Evolutionary conservation across 2,888 invertebrate species (phyloP), one percentile per base, ranked within the genome.

Genomic region (Patella depressa): DNA sequence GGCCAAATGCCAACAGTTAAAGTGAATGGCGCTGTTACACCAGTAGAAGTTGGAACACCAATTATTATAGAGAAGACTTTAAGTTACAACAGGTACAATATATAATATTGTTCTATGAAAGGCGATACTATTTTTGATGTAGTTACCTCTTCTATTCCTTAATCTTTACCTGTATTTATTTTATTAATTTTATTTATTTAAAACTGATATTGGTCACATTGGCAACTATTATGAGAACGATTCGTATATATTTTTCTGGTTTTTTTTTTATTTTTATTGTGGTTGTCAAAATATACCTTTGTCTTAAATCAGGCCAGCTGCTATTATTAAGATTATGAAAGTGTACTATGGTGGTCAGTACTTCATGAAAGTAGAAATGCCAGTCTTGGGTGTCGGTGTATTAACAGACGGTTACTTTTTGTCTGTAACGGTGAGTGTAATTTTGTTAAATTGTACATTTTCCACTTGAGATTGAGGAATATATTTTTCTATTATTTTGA

Each of bases 321-420:
- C 73, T 53, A 24, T 65, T 45, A 54, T 65, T 12, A 76, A 76
- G 76, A 73, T 76, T 17, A 45, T 57, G n/a, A 24, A 65, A 17
- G 73, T 65, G 19, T 24, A 65, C 19, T 24, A 65, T 24, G 19
- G 19, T 65, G 11, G 24, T 24, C 19, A 72, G 45, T 14, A 53
- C 11, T 19, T 72, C 53, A 72, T 72, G 53, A 59, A 29, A 24
- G 72, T 76, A 12, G 76, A 76, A 29, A 57, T 76, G 65, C 76
- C 76, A 59, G 65, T 76, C n/a, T 17, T 76, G 57, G 76, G 76
- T 24, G 14, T 76, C 55, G 29, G 65, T 53, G 73, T 76, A 34
- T 19, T 19, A 17, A 73, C 76, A n/a, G 65, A 72, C 55, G 53
- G 72, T 24, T 65, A 76, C 69, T 73, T 59, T 54, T 53, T 76